Percentiles rank a stretch among this genome's conserved stretches.
Conservation (phyloP, 1,140 invertebrate species). For the Plectrocnemia conspersa region DNA sequence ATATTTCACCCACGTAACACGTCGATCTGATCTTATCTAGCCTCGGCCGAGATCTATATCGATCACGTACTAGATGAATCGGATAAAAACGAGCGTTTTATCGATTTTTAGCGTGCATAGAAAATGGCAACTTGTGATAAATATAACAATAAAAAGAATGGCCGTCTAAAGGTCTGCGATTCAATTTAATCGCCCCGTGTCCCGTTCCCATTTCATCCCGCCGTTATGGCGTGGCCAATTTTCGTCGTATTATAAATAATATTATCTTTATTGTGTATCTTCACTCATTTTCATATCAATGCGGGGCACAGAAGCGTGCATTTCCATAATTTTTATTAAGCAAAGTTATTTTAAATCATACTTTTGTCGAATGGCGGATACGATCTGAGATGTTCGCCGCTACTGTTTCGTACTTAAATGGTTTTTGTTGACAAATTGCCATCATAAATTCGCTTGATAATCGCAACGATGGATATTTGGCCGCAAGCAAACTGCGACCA, state of each 20-base stretch:
- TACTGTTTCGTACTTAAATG: slow-evolving; percentile 27
- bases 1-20: too few species aligned
- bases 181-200: too few species aligned
- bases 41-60: too few species aligned
- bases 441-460: slow-evolving; percentile 33
- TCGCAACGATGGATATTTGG: slow-evolving; percentile 29
- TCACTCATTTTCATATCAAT: slow-evolving; percentile 23
- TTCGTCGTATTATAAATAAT: slow-evolving; percentile 17
- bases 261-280: slow-evolving; percentile 25
- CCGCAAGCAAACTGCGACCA: slow-evolving; percentile 18
- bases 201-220: too few species aligned
- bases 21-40: too few species aligned
- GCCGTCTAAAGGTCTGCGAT: too few species aligned
- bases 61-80: too few species aligned
- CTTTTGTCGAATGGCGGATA: slow-evolving; percentile 31
- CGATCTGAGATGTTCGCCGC: slow-evolving; percentile 33
- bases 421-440: slow-evolving; percentile 33
- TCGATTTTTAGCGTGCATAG: too few species aligned
- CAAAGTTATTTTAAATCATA: slow-evolving; percentile 34
- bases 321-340: slow-evolving; percentile 25
- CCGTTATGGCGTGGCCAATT: slow-evolving; percentile 5
- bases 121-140: too few species aligned
- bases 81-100: not conserved
- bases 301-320: slow-evolving; percentile 13
- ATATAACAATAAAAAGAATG: too few species aligned